These are phyloP conservation scores for Sebastiscus tertius DNA, from an alignment of 2,797 vertebrate species.

Conservation along the genomic window DNA sequence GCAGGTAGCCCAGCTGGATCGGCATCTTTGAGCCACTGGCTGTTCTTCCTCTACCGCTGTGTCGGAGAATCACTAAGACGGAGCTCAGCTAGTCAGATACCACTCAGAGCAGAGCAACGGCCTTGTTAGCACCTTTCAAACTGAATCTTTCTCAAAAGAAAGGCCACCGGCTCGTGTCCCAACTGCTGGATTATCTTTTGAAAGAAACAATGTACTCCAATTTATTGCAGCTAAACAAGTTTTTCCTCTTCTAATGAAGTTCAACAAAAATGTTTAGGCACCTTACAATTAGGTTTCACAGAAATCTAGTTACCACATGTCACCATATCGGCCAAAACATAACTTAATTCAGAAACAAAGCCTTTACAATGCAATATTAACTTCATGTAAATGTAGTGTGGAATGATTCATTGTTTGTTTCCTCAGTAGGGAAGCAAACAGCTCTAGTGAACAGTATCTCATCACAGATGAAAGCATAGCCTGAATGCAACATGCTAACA, in stretches of 20 bases:
- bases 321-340: not conserved
- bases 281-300: not conserved
- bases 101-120: not conserved
- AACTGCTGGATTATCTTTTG: not conserved
- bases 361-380: not conserved
- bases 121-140: constrained; percentile 10
- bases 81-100: constrained; percentile 2
- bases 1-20: constrained; percentile 39
- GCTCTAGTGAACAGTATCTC: constrained; percentile 34
- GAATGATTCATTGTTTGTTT: constrained; percentile 34
- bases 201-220: not conserved
- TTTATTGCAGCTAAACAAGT: not conserved
- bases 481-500: constrained; percentile 58
- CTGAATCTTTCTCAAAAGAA: not conserved
- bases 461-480: constrained; percentile 67
- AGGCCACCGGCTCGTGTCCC: not conserved
- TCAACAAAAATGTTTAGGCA: not conserved
- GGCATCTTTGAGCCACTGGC: constrained; percentile 35
- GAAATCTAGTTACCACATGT: not conserved
- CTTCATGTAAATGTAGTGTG: constrained; percentile 1
- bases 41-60: constrained; percentile 19
- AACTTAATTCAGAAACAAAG: not conserved
- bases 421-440: constrained; percentile 25
- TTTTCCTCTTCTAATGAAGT: not conserved
- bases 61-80: constrained; percentile 20